These are phyloP conservation scores for Chauna torquata DNA, from an alignment of 2,113 vertebrate species.

Conservation along the genomic window DNA sequence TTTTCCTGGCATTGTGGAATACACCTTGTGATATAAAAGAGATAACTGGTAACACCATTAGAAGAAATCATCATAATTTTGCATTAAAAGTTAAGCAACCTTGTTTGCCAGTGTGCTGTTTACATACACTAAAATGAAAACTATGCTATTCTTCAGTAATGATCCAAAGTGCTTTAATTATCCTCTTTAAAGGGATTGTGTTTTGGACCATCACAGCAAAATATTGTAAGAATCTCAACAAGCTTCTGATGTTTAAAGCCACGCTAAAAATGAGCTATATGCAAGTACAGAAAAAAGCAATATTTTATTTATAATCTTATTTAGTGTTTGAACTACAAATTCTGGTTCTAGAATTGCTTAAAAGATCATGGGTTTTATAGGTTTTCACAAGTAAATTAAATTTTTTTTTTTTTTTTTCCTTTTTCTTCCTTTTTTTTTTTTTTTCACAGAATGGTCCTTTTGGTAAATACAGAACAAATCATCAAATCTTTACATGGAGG, in stretches of 20 bases:
- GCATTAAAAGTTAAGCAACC: not conserved
- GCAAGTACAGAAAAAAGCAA: slow-evolving; percentile 88
- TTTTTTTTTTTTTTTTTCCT: slow-evolving; percentile 41
- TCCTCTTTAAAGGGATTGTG: not conserved
- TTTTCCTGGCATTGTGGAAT: not conserved
- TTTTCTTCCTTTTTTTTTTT: slow-evolving; percentile 75
- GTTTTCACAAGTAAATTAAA: slow-evolving; percentile 90
- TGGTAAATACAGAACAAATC: slow-evolving; percentile 83
- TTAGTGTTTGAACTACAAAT: slow-evolving; percentile 98
- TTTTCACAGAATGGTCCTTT: slow-evolving; percentile 85
- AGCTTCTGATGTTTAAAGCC: slow-evolving; percentile 59
- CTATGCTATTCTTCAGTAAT: slow-evolving; percentile 22
- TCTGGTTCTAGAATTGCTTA: slow-evolving; percentile 92
- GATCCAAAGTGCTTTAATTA: slow-evolving; percentile 1
- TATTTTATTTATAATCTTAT: slow-evolving; percentile 99
- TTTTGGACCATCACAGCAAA: slow-evolving; percentile 15
- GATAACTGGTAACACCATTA: slow-evolving; percentile 2
- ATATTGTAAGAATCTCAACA: slow-evolving; percentile 7
- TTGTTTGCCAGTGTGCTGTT: not conserved
- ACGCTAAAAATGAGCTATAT: slow-evolving; percentile 77
- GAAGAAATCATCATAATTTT: slow-evolving; percentile 2
- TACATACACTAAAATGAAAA: not conserved
- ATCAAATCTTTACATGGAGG: slow-evolving; percentile 90
- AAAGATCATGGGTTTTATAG: slow-evolving; percentile 89
- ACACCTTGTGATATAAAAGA: not conserved